Conservation (phyloP, 2,797 vertebrate genomes). For the Brachymystax lenok region DNA sequence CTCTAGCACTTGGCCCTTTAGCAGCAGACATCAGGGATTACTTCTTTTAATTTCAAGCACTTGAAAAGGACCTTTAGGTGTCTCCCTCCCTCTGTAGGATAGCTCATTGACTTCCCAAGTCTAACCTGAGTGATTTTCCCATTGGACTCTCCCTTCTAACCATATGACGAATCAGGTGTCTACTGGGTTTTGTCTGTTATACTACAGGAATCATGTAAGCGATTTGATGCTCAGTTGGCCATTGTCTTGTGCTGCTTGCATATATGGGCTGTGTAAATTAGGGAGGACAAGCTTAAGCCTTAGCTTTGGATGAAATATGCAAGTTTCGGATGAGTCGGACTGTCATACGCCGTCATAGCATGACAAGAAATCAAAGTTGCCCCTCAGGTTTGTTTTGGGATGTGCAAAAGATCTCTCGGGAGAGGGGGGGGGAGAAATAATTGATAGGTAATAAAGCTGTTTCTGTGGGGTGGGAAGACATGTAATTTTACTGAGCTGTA, state of each 20-base stretch:
- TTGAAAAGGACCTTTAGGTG: constrained; percentile 41
- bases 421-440: too few species aligned
- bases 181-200: constrained; percentile 14
- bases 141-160: constrained; percentile 24
- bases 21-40: constrained; percentile 41
- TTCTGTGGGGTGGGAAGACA: constrained; percentile 64
- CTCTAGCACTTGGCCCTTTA: constrained; percentile 44
- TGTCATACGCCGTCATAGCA: constrained; percentile 23
- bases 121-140: constrained; percentile 13
- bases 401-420: constrained; percentile 64
- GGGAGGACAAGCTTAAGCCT: not conserved
- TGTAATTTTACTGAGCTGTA: constrained; percentile 52
- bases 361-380: constrained; percentile 65
- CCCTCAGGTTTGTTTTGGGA: constrained; percentile 58
- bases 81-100: constrained; percentile 38
- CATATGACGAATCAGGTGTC: constrained; percentile 7
- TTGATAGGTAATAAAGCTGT: constrained; percentile 39
- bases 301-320: constrained; percentile 21
- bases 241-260: not conserved
- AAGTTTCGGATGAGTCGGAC: not conserved
- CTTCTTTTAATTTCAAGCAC: constrained; percentile 24
- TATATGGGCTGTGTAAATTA: constrained; percentile 27
- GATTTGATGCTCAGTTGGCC: constrained; percentile 38
- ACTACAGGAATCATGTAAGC: constrained; percentile 39
- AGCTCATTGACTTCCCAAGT: constrained; percentile 36